Base-by-base conservation (phyloP, 2,113 vertebrate genomes). In the Drymodes brunneopygia region DNA sequence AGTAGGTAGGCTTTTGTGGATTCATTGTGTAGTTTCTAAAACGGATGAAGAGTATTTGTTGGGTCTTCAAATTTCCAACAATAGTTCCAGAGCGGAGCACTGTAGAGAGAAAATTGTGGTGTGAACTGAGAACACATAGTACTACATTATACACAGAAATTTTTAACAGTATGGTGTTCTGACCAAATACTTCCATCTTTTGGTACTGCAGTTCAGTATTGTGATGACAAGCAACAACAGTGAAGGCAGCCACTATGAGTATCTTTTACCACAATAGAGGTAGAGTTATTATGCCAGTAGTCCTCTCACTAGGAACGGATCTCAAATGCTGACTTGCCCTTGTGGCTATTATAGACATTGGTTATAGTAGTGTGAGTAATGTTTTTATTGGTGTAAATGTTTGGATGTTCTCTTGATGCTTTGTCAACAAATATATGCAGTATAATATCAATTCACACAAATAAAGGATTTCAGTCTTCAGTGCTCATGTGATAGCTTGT, bases 271-370 rank as follows among this genome's bases (percentile, higher is more conserved):
- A 35, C 38, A 54, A 5, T 10, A 60, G 12, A 3, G 28, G 28
- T n/a, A 3, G 1, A 42, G 23, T 8, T 62, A 17, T 27, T 56
- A 5, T 17, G 9, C 18, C 9, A 8, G 8, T 47, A 54, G 21
- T 62, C 9, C 1, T 81, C 53, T n/a, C 45, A 14, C 14, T 62
- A 18, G 22, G 11, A 77, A 17, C 2, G 40, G 10, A 44, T 56
- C 38, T 83, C 33, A 53, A 17, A 40, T 54, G 28, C 35, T 61
- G 33, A 35, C 27, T 62, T 78, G 9, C 42, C 21, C 27, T 58
- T 35, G 21, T 44, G n/a, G 18, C 24, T 5, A 0, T 19, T 60
- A 16, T 0, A 0, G 18, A 38, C 24, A 36, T 51, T 6, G 31
- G 15, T 67, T 79, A 54, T 2, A 28, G 5, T 5, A 58, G 27